Evolutionary conservation across 2,113 vertebrate species (phyloP), one percentile per base, ranked within the genome.

Genomic region (Centrocercus urophasianus): DNA sequence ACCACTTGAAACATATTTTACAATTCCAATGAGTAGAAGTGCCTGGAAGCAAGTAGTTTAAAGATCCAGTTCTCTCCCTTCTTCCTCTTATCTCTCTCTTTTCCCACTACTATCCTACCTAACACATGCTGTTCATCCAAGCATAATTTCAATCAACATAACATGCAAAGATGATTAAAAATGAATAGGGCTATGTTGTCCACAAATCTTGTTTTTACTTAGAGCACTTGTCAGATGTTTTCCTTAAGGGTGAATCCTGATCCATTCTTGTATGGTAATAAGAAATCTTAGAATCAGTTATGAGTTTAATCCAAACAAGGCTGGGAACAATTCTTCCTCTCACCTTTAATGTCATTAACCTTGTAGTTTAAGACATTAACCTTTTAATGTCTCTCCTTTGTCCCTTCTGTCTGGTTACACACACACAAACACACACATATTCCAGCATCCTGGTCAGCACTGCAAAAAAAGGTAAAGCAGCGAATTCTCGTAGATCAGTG

Each of bases 141-240:
- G 66, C 30, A 10, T 79, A 25, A 72, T 75, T 93, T 85, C 83
- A 64, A 6, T 56, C 40, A 7, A 9, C 24, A 22, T 36, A n/a
- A 30, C 72, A 54, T 25, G 36, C 25, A 87, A 79, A 93, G 85
- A 27, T 69, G 45, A 96, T 75, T 79, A n/a, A 94, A 65, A 67
- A 61, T 91, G 1, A 60, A 61, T 45, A 66, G 7, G 16, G 4
- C 14, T 63, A 43, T n/a, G 32, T 48, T 92, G 48, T 78, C 47
- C 15, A 67, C 43, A 60, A 25, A 20, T 83, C 77, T 78, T 72
- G 13, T 28, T 79, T 74, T 89, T 36, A 45, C n/a, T 54, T 65
- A 27, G 17, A 75, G 17, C 27, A 34, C 10, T 89, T 61, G 14
- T n/a, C 52, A 81, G 36, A 22, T 56, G 45, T 69, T 75, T 84